These are phyloP conservation scores for Eupithecia vulgata DNA, from an alignment of 2,888 invertebrate species.

Conservation along the genomic window DNA sequence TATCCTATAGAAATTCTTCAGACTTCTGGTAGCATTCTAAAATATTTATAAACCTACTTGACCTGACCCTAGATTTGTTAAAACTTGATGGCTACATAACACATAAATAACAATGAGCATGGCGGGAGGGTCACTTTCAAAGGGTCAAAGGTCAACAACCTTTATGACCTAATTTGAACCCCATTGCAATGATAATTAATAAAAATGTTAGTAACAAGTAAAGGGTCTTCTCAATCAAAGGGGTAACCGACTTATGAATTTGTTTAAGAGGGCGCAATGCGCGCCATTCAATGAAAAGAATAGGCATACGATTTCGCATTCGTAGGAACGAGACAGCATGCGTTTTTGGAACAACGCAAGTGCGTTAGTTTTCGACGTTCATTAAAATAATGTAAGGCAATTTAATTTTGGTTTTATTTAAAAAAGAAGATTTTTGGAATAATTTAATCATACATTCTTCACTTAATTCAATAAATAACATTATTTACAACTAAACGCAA, in stretches of 20 bases:
- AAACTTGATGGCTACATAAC: neutral
- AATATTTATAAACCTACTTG: neutral
- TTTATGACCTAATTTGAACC: conserved; percentile 4
- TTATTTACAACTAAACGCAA: conserved; percentile 46
- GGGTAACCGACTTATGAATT: no score
- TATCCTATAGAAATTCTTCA: neutral
- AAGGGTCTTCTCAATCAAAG: neutral
- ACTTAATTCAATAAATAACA: conserved; percentile 52
- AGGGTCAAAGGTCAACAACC: conserved; percentile 10
- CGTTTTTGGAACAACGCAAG: no score
- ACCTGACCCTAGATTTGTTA: neutral
- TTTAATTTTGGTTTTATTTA: neutral
- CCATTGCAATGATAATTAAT: neutral
- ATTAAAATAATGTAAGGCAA: neutral
- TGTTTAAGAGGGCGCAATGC: no score
- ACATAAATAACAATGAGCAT: no score
- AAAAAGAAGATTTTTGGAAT: conserved; percentile 16
- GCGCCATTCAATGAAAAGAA: no score
- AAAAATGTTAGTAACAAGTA: neutral
- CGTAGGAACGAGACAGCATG: no score
- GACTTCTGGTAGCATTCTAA: neutral
- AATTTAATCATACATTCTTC: conserved; percentile 46
- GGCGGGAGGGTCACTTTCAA: neutral
- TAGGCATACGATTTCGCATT: no score
- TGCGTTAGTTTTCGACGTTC: no score